phyloP scores from a whole-genome alignment of 2,888 invertebrate species.

The Dynastes tityus region DNA sequence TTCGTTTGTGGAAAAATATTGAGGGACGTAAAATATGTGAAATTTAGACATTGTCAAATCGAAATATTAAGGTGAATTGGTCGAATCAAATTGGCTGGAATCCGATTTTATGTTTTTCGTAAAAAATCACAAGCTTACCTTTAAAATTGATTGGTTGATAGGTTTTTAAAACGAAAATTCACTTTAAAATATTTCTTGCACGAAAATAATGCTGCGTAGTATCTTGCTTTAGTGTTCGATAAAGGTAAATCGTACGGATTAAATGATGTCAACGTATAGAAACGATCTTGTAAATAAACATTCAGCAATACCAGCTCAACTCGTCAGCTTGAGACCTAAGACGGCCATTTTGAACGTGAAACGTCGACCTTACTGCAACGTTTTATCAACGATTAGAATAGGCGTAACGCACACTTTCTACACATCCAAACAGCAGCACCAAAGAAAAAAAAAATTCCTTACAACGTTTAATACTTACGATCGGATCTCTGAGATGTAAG shows the following conservation, averaged over 20 bases:
- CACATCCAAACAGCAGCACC: not conserved
- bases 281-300: constrained; percentile 9
- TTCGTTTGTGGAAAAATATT: not conserved
- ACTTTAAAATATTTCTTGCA: not conserved
- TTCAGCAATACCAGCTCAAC: too few relatives aligned
- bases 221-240: not conserved
- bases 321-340: not conserved
- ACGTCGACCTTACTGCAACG: constrained; percentile 35
- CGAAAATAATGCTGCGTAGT: not conserved
- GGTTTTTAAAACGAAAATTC: not conserved
- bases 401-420: not conserved
- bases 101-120: not conserved
- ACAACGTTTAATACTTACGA: constrained; percentile 63
- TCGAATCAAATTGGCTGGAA: constrained; percentile 22
- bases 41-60: constrained; percentile 42
- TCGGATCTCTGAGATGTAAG: constrained; percentile 65
- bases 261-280: not conserved
- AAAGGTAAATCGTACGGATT: not conserved
- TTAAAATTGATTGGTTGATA: not conserved
- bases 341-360: constrained; percentile 47
- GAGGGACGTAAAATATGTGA: not conserved
- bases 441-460: constrained; percentile 5
- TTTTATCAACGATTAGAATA: not conserved
- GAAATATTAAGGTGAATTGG: not conserved
- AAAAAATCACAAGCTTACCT: not conserved